Evolutionary conservation across 2,888 invertebrate species (phyloP).

Genomic region (Leptogaster cylindrica): DNA sequence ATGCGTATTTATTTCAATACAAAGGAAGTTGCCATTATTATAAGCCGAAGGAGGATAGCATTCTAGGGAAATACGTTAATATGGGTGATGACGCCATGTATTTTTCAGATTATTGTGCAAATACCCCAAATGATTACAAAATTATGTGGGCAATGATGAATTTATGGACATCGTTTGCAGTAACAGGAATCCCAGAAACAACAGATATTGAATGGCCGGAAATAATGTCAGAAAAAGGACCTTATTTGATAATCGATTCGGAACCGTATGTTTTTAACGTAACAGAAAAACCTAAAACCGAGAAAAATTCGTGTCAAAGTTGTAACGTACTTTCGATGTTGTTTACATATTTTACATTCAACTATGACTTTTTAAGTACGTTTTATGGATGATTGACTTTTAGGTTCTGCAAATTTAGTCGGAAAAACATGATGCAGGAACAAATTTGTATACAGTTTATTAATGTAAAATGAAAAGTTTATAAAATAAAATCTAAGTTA

Average conservation of each 20-base stretch:
- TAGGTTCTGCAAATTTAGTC: no score
- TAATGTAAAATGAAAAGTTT: no score
- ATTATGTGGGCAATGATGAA: slow-evolving; percentile 57
- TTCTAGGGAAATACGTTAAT: slow-evolving; percentile 55
- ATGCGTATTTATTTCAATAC: no score
- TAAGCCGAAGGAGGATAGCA: slow-evolving; percentile 50
- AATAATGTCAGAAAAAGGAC: slow-evolving; percentile 32
- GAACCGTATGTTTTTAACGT: slow-evolving; percentile 29
- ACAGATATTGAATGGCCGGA: slow-evolving; percentile 37
- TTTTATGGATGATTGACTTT: no score
- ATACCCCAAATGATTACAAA: slow-evolving; percentile 51
- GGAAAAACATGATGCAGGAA: no score
- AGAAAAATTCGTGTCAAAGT: no score
- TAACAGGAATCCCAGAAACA: slow-evolving; percentile 41
- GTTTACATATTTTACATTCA: no score
- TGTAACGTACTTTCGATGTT: no score
- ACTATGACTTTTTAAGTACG: no score
- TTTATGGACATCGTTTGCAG: slow-evolving; percentile 50
- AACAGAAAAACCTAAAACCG: no score
- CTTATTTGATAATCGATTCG: slow-evolving; percentile 47
- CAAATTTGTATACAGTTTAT: no score
- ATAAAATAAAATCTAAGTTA: no score
- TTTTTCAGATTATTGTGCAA: slow-evolving; percentile 53
- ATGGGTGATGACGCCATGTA: slow-evolving; percentile 64
- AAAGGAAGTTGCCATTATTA: slow-evolving; percentile 49